phyloP scores from a whole-genome alignment of 1,140 invertebrate species.

The Drosophila malerkotliana region DNA sequence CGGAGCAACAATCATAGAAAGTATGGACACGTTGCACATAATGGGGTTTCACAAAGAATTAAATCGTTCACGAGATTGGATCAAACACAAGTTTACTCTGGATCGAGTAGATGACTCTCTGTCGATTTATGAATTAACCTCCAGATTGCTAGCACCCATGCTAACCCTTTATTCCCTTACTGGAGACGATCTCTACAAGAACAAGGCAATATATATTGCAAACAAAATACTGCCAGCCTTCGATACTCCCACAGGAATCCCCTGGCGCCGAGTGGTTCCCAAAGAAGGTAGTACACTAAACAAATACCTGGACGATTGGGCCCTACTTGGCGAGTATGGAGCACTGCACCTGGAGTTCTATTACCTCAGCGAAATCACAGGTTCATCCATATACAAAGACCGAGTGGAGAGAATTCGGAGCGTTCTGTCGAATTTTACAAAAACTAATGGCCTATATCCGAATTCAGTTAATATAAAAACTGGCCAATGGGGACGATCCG shows the following conservation, averaged over 20 bases:
- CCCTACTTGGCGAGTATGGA: conserved; percentile 98
- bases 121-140: conserved; percentile 99
- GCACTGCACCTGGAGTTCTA: conserved; percentile 98
- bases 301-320: conserved; percentile 96
- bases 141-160: conserved; percentile 97
- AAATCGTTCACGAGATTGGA: conserved; percentile 95
- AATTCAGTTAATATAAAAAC: conserved; percentile 97
- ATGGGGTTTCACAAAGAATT: conserved; percentile 98
- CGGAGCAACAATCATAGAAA: conserved; percentile 98
- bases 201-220: conserved; percentile 96
- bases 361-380: conserved; percentile 97
- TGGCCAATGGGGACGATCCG: conserved; percentile 91
- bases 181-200: conserved; percentile 96
- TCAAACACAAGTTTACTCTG: conserved; percentile 92
- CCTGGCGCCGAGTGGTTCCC: conserved; percentile 93
- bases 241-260: conserved; percentile 97
- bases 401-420: conserved; percentile 94
- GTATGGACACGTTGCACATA: conserved; percentile 97
- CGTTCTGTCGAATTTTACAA: conserved; percentile 91
- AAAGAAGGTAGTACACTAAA: conserved; percentile 85
- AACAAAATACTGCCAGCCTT: conserved; percentile 98
- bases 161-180: conserved; percentile 96
- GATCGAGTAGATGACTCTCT: conserved; percentile 93
- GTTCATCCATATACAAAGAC: conserved; percentile 93
- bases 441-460: conserved; percentile 97